Percentiles rank a stretch among this genome's conserved stretches.
These are phyloP conservation scores for Chelonia mydas DNA, from an alignment of 2,797 vertebrate species.

Conservation along the genomic window DNA sequence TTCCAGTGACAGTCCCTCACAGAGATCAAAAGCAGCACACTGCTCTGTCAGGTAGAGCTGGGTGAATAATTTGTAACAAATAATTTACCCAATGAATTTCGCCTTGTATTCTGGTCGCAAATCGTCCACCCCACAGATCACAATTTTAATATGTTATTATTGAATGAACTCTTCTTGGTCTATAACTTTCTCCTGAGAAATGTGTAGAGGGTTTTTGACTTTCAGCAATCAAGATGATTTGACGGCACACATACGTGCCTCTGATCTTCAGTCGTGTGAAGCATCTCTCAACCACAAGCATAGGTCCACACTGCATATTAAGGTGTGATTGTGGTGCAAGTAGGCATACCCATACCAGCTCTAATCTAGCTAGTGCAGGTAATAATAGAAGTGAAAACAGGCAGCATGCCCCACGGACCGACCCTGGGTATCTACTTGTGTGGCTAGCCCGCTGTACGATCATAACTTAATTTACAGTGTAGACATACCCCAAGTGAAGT, in stretches of 20 bases:
- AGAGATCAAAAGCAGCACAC: conserved; percentile 69
- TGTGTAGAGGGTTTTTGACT: background rate
- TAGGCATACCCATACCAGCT: background rate
- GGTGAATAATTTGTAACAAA: conserved; percentile 71
- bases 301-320: background rate
- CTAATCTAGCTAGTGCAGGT: background rate
- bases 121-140: background rate
- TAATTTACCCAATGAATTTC: conserved; percentile 68
- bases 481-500: background rate
- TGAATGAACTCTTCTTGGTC: background rate
- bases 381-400: background rate
- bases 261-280: background rate
- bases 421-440: background rate
- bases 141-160: background rate
- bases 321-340: background rate
- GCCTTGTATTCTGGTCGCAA: conserved; percentile 49
- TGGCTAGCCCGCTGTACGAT: background rate
- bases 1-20: conserved; percentile 64
- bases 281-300: background rate
- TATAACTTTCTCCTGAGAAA: background rate
- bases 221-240: rapidly evolving
- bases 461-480: background rate
- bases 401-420: background rate
- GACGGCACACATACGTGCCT: background rate
- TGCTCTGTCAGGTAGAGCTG: conserved; percentile 73